Evolutionary conservation across 2,797 vertebrate genomes (phyloP).

Genomic region (Epinephelus coioides): DNA sequence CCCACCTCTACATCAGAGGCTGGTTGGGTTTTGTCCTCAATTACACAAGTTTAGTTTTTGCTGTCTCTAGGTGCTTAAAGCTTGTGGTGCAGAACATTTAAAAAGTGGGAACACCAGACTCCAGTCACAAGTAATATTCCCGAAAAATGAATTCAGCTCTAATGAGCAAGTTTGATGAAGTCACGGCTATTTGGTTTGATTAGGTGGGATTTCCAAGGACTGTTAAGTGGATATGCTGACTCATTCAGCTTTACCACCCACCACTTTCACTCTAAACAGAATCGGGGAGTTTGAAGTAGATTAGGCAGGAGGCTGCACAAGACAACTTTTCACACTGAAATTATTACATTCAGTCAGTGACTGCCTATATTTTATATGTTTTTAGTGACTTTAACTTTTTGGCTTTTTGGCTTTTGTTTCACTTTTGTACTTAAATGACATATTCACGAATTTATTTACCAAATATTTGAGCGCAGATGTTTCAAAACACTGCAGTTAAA

Average conservation of each 20-base stretch:
- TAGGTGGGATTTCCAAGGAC: slow-evolving; percentile 32
- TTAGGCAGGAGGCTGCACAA: background rate
- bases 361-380: background rate
- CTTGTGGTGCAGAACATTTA: background rate
- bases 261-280: background rate
- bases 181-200: slow-evolving; percentile 51
- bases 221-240: slow-evolving; percentile 29
- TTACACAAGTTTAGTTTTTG: background rate
- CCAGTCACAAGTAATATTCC: slow-evolving; percentile 28
- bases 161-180: slow-evolving; percentile 58
- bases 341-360: background rate
- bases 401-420: background rate
- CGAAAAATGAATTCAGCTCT: slow-evolving; percentile 32
- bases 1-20: background rate
- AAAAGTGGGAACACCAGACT: slow-evolving; percentile 9
- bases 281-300: background rate
- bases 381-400: background rate
- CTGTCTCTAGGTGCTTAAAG: background rate
- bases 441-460: background rate
- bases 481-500: background rate
- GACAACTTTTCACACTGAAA: background rate
- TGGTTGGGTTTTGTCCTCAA: background rate
- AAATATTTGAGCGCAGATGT: background rate
- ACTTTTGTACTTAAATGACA: background rate
- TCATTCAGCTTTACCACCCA: slow-evolving; percentile 23